Evolutionary conservation across 2,113 vertebrate species (phyloP).

Genomic region (Trematocara marginatum): DNA sequence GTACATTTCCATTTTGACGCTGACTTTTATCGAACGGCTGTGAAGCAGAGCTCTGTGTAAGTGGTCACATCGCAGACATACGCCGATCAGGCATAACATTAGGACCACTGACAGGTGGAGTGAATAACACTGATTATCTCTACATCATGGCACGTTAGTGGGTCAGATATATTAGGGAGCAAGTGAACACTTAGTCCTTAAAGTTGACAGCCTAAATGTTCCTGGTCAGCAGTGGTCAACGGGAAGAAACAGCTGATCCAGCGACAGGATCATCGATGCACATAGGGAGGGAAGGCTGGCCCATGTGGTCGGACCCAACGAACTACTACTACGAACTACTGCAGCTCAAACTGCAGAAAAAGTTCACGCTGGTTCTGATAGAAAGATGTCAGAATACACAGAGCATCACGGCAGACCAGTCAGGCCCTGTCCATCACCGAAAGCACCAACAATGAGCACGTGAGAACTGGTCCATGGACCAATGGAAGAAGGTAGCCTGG

Average conservation of each 20-base stretch:
- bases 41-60: neutral
- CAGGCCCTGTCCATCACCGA: neutral
- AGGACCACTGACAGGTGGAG: neutral
- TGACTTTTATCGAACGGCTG: neutral
- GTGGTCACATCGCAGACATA: neutral
- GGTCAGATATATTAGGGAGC: neutral
- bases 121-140: neutral
- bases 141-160: neutral
- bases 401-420: neutral
- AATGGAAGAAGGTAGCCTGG: neutral
- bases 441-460: neutral
- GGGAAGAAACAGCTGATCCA: neutral
- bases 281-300: neutral
- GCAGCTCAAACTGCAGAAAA: neutral
- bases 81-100: neutral
- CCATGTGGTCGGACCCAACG: neutral
- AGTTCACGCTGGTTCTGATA: rapidly evolving
- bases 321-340: neutral
- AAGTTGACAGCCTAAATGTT: neutral
- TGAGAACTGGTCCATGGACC: neutral
- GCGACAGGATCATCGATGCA: neutral
- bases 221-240: neutral
- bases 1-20: neutral
- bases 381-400: neutral
- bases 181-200: neutral